These are phyloP conservation scores for Leptocoma aspasia DNA, from an alignment of 2,113 vertebrate species.

Conservation along the genomic window DNA sequence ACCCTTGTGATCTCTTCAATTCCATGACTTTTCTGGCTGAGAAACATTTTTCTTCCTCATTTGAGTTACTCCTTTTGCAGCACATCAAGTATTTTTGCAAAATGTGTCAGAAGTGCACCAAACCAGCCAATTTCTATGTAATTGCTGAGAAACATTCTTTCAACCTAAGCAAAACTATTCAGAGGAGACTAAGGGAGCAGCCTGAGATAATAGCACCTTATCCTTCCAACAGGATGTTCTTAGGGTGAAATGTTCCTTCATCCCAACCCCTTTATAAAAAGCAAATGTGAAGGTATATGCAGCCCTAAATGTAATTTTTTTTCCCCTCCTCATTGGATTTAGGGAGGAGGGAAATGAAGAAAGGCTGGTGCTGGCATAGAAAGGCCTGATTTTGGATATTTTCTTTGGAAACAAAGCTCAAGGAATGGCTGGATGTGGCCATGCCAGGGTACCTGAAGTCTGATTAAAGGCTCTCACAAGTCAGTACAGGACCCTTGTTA, in stretches of 20 bases:
- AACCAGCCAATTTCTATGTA: neutral
- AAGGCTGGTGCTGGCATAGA: neutral
- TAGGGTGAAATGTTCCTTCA: neutral
- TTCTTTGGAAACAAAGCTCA: neutral
- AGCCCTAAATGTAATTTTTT: neutral
- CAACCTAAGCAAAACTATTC: neutral
- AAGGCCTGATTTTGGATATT: neutral
- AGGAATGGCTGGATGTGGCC: neutral
- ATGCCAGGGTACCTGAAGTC: neutral
- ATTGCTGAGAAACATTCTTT: neutral
- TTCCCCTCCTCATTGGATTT: rapidly evolving
- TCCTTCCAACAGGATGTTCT: neutral
- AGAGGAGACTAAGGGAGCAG: neutral
- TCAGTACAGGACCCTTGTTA: neutral
- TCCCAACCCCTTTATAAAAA: neutral
- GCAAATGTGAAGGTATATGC: neutral
- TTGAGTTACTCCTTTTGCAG: neutral
- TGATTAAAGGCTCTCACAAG: neutral
- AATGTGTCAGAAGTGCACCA: neutral
- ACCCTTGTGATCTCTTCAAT: neutral
- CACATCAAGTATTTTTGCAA: neutral
- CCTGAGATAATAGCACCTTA: neutral
- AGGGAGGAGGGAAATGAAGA: neutral
- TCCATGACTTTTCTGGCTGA: neutral
- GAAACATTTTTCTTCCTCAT: neutral